Base-by-base conservation (phyloP, 2,797 vertebrate species). In the Knipowitschia caucasica region DNA sequence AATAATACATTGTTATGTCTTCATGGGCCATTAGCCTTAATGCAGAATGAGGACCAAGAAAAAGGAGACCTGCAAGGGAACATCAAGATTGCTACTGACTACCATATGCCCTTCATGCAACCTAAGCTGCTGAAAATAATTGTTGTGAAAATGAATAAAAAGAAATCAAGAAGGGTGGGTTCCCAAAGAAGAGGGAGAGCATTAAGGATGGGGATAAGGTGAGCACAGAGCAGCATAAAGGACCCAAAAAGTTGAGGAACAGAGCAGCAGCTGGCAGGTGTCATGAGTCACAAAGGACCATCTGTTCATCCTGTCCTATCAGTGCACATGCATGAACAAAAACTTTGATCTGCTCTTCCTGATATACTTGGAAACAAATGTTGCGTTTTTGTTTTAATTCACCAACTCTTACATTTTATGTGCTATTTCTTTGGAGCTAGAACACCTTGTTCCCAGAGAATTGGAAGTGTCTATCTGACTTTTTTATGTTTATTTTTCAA, bases 191-290 rank as follows among this genome's bases (percentile, higher is more conserved):
- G 29, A 30, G 42, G 50, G 20, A 26, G 33, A 45, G 18, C 56
- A 59, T 36, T 59, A 59, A 45, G 49, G 15, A 56, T 43, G 52
- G 60, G 56, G 53, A 50, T 39, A 68, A 82, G 69, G 69, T 75
- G 73, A 81, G 71, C 56, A 44, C 46, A 75, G 35, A 53, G 33
- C 45, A 15, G 14, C 10, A 57, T 31, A 45, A 50, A 60, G 39
- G 58, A n/a, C 59, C 46, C 45, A 58, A 68, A 47, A 76, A 81
- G 61, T 77, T 78, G 67, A 83, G 69, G 69, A 85, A 53, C 90
- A 92, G 90, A 91, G 88, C 91, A 94, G 93, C 95, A 97, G 95
- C 94, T 96, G 94, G 93, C 94, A 94, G 94, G 95, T 96, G 96
- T 98, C 94, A 95, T 88, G 81, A 76, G 89, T 93, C 92, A 98